These are phyloP conservation scores for Tinea pellionella DNA, from an alignment of 2,888 invertebrate species.

Conservation along the genomic window DNA sequence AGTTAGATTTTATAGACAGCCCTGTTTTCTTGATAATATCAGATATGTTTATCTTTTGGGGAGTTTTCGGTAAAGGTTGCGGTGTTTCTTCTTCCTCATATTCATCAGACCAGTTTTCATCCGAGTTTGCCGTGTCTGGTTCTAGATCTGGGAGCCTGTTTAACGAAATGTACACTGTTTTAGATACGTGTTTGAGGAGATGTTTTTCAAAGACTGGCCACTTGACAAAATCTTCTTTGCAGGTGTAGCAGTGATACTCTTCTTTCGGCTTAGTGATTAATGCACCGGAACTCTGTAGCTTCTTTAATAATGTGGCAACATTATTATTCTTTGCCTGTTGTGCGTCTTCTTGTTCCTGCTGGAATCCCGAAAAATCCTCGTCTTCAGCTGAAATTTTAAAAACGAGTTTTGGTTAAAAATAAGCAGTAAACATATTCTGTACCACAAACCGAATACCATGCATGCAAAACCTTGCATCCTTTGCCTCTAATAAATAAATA, in stretches of 20 bases:
- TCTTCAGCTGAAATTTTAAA: constrained; percentile 36
- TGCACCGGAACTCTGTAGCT: constrained; percentile 47
- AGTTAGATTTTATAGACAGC: constrained; percentile 43
- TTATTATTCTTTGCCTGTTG: constrained; percentile 28
- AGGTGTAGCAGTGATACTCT: constrained; percentile 60
- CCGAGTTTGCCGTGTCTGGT: constrained; percentile 47
- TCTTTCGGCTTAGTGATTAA: constrained; percentile 47
- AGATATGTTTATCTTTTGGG: constrained; percentile 56
- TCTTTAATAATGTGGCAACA: constrained; percentile 44
- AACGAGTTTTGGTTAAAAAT: too few relatives aligned
- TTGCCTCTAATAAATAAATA: too few relatives aligned
- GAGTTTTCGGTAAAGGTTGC: constrained; percentile 31
- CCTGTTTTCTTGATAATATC: constrained; percentile 50
- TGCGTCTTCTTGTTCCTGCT: constrained; percentile 20
- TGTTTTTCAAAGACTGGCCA: constrained; percentile 61
- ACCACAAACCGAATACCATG: too few relatives aligned
- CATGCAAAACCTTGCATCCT: too few relatives aligned
- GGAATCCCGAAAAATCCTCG: constrained; percentile 22
- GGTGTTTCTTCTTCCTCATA: constrained; percentile 29
- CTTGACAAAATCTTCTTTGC: constrained; percentile 56
- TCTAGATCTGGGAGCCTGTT: constrained; percentile 64
- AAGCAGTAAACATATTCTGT: too few relatives aligned
- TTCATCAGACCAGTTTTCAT: constrained; percentile 59
- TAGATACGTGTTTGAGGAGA: constrained; percentile 66
- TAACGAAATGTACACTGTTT: constrained; percentile 57